Conservation (phyloP, 2,113 vertebrate species). For the Zosterops japonicus region DNA sequence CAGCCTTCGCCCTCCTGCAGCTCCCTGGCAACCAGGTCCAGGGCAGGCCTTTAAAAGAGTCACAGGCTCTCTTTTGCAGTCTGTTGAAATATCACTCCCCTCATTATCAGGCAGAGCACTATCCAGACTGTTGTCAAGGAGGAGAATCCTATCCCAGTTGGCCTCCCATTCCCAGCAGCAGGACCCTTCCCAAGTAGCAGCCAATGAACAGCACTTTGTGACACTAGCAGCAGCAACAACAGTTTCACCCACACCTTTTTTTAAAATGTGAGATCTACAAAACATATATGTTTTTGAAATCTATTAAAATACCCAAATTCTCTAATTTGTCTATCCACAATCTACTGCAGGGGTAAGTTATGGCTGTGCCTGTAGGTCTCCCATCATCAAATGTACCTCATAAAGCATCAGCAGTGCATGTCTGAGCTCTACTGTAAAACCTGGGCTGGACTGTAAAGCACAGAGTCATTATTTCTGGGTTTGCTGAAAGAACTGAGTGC, state of each 20-base stretch:
- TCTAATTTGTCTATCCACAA: background rate
- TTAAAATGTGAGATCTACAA: background rate
- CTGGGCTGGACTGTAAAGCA: background rate
- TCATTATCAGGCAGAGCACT: background rate
- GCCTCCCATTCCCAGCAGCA: background rate
- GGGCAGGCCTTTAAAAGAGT: background rate
- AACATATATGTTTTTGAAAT: accelerated
- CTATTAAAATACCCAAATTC: background rate
- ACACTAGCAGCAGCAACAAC: background rate
- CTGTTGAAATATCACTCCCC: background rate
- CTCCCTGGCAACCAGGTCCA: background rate
- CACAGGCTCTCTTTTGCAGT: background rate
- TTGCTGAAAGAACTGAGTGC: background rate
- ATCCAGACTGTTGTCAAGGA: background rate
- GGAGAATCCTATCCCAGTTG: background rate
- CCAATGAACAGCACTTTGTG: background rate
- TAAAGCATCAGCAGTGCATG: background rate
- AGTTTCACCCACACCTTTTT: background rate
- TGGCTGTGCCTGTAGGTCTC: background rate
- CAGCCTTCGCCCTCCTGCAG: background rate
- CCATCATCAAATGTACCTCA: background rate
- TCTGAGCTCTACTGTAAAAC: background rate
- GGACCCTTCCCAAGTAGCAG: background rate
- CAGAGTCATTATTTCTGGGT: background rate
- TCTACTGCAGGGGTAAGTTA: background rate